Conservation (phyloP, 2,888 invertebrate species). For the Gastrophysa polygoni region DNA sequence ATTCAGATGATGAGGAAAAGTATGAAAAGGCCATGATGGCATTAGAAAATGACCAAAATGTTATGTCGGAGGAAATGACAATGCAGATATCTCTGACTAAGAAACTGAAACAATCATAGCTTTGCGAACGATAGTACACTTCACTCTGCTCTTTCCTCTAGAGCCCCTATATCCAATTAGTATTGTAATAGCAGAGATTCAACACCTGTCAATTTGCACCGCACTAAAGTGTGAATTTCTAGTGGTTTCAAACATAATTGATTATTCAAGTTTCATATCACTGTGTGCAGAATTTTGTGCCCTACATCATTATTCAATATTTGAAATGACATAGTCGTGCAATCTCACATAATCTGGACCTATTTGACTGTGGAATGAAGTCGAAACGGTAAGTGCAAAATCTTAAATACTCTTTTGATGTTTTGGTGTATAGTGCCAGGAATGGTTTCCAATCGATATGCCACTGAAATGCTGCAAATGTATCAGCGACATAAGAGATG, state of each 20-base stretch:
- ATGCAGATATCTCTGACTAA: too few species aligned
- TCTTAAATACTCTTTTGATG: neutral
- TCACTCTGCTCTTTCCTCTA: too few species aligned
- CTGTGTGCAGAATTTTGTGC: neutral
- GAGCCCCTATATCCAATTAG: too few species aligned
- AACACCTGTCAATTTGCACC: too few species aligned
- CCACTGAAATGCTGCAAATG: constrained; percentile 11
- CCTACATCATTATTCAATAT: neutral
- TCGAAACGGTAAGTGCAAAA: constrained; percentile 1
- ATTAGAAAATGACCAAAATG: too few species aligned
- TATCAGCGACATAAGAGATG: constrained; percentile 1
- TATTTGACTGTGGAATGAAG: constrained; percentile 1
- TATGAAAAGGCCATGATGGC: too few species aligned
- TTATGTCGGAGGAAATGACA: too few species aligned
- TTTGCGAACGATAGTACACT: too few species aligned
- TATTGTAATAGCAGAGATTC: too few species aligned
- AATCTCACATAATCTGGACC: neutral
- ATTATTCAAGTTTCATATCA: neutral
- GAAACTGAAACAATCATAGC: too few species aligned
- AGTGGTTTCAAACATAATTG: constrained; percentile 2
- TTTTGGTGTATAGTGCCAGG: neutral
- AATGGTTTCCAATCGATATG: neutral
- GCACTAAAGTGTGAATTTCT: too few species aligned
- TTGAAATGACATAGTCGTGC: neutral
- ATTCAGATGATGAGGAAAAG: too few species aligned